Base-by-base conservation (phyloP, 2,888 invertebrate species). In the Pocota personata region DNA sequence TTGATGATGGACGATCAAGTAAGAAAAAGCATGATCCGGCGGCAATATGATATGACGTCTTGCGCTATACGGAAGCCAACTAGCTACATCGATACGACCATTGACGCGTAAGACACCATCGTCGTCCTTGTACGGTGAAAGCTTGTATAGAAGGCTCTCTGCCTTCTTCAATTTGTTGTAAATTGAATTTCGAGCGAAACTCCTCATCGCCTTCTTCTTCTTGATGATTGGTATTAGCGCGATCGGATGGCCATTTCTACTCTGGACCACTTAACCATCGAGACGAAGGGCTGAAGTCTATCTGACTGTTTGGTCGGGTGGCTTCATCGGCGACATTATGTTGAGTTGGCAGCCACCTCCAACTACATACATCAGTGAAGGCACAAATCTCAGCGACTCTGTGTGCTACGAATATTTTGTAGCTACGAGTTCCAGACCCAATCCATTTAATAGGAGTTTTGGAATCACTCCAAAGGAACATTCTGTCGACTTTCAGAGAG, bases 291-390 rank as follows among this genome's bases (percentile, higher is more conserved):
- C 30, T 2, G 27, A 27, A 27, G 27, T 27, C 27, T 27, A 27
- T 27, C 27, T 27, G 27, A 2, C 3, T 27, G 27, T 27, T 27
- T 27, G 27, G 4, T 27, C 4, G 27, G 27, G 27, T 27, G n/a
- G n/a, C n/a, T 27, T 27, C 4, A 27, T 27, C 27, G 27, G 27
- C 88, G 8, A 87, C 79, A 73, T 89, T 89, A 21, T 71, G 6
- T 27, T 82, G 75, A 1, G 88, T 82, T 2, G n/a, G n/a, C n/a
- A 89, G 78, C 87, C 88, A 88, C 32, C 71, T 67, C n/a, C n/a
- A n/a, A n/a, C n/a, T n/a, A 3, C n/a, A 10, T 12, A 55, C 14
- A 4, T 55, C 4, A 3, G 87, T 75, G 8, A 27, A n/a, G n/a
- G 86, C 86, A 27, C 60, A 84, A 27, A 88, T 87, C 40, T 89